Conservation (phyloP, 92 coral and sea anemone species). For the Parazoanthus darwini region DNA sequence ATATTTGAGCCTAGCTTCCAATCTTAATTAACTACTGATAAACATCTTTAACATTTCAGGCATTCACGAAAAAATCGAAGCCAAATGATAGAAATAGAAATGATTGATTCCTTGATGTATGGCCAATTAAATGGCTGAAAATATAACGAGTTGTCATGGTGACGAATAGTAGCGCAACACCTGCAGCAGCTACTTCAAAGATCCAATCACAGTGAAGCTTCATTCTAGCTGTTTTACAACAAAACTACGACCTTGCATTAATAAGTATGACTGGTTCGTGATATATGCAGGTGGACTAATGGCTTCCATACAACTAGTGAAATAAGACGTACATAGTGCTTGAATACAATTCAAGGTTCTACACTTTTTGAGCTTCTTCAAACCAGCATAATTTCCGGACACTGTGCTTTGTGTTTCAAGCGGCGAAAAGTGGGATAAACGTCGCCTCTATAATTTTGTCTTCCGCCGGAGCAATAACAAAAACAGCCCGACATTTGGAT, state of each 20-base stretch:
- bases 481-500: constrained; percentile 19
- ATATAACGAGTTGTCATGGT: constrained; percentile 51
- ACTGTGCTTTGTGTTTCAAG: background rate
- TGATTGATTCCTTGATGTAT: background rate
- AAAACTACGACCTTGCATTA: constrained; percentile 14
- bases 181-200: constrained; percentile 59
- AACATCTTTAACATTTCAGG: background rate
- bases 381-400: background rate
- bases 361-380: background rate
- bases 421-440: constrained; percentile 6
- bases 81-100: constrained; percentile 9
- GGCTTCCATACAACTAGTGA: background rate
- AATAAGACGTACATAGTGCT: background rate
- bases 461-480: background rate
- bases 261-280: constrained; percentile 26
- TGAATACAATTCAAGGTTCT: background rate
- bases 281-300: constrained; percentile 32
- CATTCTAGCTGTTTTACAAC: constrained; percentile 26
- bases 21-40: background rate
- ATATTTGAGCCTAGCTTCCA: background rate
- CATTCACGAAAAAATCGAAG: background rate
- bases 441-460: background rate
- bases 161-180: constrained; percentile 67
- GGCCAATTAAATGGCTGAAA: constrained; percentile 34
- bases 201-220: constrained; percentile 73